A percentile compares a stretch with the other conserved stretches of the same genome.
These are phyloP conservation scores for Eudyptes chrysolophus DNA, from an alignment of 2,113 vertebrate genomes.

Conservation along the genomic window DNA sequence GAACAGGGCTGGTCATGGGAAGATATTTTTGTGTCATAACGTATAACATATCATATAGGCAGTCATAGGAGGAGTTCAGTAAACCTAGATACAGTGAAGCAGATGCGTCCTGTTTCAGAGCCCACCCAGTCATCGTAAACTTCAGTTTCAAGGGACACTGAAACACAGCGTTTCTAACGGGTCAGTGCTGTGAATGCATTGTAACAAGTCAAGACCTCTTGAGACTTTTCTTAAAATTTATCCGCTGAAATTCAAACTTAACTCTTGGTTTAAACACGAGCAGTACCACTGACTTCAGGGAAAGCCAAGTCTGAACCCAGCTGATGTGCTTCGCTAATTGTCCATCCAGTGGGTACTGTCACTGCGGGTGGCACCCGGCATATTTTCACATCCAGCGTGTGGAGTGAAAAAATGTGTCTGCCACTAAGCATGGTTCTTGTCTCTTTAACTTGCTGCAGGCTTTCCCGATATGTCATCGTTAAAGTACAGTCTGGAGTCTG, in stretches of 20 bases:
- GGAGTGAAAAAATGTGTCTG: not conserved
- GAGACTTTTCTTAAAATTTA: not conserved
- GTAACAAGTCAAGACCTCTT: not conserved
- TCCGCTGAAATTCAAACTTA: not conserved
- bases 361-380: fast-evolving
- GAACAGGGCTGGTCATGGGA: not conserved
- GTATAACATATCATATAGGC: not conserved
- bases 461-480: not conserved
- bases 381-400: not conserved
- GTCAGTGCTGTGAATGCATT: not conserved
- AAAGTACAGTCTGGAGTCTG: not conserved
- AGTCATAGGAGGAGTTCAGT: not conserved
- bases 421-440: not conserved
- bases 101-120: not conserved
- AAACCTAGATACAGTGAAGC: not conserved
- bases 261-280: not conserved
- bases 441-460: not conserved
- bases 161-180: not conserved
- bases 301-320: not conserved
- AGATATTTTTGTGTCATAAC: not conserved
- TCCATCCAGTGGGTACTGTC: not conserved
- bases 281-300: not conserved
- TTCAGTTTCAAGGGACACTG: not conserved
- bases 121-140: not conserved
- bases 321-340: fast-evolving